Percentiles rank a stretch among this genome's conserved stretches.
Evolutionary conservation across 2,797 vertebrate genomes (phyloP).

Genomic region (Mus spretus): DNA sequence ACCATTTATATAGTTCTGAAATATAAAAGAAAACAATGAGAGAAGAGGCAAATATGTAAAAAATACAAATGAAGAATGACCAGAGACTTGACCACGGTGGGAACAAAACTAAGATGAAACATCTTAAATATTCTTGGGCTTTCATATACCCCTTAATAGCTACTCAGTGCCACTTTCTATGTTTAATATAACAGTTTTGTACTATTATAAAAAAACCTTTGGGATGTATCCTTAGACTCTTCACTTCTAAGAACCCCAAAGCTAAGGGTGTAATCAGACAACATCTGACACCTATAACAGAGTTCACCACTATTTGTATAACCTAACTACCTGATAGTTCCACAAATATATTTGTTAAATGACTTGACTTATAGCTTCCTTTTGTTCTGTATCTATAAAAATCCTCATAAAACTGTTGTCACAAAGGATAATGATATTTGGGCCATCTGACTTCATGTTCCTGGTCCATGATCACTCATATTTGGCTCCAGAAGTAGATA

Average conservation of each 20-base stretch:
- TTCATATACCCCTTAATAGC: neutral
- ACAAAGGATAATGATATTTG: neutral
- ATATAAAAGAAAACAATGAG: neutral
- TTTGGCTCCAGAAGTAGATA: neutral
- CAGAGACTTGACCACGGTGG: neutral
- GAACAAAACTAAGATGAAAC: neutral
- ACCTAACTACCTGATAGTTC: neutral
- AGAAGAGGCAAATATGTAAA: neutral
- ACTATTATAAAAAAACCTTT: neutral
- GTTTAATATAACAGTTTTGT: neutral
- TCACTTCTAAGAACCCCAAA: neutral
- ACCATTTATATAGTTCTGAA: neutral
- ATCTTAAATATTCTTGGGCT: neutral
- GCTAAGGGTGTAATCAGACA: neutral
- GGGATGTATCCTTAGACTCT: neutral
- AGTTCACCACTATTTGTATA: neutral
- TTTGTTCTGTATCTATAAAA: neutral
- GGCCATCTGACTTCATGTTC: neutral
- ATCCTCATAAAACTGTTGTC: neutral
- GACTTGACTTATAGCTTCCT: neutral
- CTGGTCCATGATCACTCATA: neutral
- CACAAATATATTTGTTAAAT: neutral
- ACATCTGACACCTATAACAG: neutral
- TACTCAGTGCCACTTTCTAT: neutral
- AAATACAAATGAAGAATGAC: neutral